Percentiles rank a stretch among this genome's conserved stretches.
phyloP scores from a whole-genome alignment of 92 coral and sea anemone species.

The Desmophyllum pertusum region DNA sequence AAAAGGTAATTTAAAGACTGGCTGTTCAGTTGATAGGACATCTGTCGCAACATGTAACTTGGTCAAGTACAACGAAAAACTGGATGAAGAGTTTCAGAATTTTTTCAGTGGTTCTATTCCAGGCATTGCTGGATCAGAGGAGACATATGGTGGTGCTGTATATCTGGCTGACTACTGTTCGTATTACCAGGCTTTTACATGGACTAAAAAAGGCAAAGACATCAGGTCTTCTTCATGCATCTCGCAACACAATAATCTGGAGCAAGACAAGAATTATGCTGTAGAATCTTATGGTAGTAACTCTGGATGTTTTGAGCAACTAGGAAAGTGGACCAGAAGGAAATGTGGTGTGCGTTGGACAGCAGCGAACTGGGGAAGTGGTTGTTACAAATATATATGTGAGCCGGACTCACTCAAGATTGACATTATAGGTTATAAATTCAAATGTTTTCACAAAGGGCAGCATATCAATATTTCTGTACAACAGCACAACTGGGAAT shows the following conservation, averaged over 20 bases:
- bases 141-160: constrained; percentile 81
- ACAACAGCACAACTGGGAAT: constrained; percentile 59
- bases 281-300: constrained; percentile 71
- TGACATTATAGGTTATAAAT: constrained; percentile 69
- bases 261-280: constrained; percentile 64
- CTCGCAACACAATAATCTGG: constrained; percentile 49
- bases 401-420: constrained; percentile 71
- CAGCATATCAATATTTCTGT: constrained; percentile 63
- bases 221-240: constrained; percentile 83
- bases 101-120: constrained; percentile 61
- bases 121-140: constrained; percentile 51
- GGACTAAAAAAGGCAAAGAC: constrained; percentile 72
- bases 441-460: constrained; percentile 76
- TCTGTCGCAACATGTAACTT: constrained; percentile 91
- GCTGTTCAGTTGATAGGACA: constrained; percentile 72
- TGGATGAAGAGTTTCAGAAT: constrained; percentile 85
- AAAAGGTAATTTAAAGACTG: constrained; percentile 50
- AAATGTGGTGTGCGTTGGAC: constrained; percentile 73
- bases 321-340: constrained; percentile 66
- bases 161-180: constrained; percentile 93
- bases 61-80: constrained; percentile 50
- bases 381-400: constrained; percentile 81
- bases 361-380: constrained; percentile 92
- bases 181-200: constrained; percentile 78
- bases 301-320: constrained; percentile 82